Base-by-base conservation (phyloP, 1,140 invertebrate genomes). In the Caerostris darwini region DNA sequence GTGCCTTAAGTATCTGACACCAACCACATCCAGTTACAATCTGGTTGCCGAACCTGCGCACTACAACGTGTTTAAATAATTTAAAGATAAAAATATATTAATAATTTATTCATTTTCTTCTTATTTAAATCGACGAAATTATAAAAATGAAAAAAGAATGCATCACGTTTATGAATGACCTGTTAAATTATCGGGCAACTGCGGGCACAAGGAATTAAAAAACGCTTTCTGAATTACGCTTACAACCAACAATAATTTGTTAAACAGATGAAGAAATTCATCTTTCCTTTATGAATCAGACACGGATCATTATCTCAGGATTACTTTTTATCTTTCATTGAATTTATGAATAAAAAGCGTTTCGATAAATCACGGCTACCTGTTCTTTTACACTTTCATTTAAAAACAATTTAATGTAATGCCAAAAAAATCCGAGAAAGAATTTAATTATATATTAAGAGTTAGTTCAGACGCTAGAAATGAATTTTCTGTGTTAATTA, bases 371-470 rank as follows among this genome's bases (percentile, higher is more conserved):
- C 50, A 12, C 34, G 10, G 12, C 14, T 50, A 77, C 7, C 10
- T 50, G 19, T 8, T 3, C 12, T 34, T 53, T 77, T 34, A 0
- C 34, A 5, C 71, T 77, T 77, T 7, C 34, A 10, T 50, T 7
- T 50, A 12, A 12, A 12, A 19, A 50, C 3, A 77, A 77, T 77
- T 10, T 77, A 77, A 77, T 77, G 53, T 14, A 77, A 53, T 77
- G 14, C 14, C 10, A 5, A 5, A 53, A 34, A 50, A 77, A 50
- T 12, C 7, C 50, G 8, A 12, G 71, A 2, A 50, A 3, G 71
- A 53, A 77, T 77, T 50, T 77, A 77, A 77, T 77, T 77, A 77
- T 77, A 77, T 77, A 8, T 50, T 77, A 50, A 12, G 53, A 77
- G 34, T 34, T 14, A 10, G 34, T 77, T 34, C 34, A 50, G 71